Percentiles rank a stretch among this genome's conserved stretches.
Conservation (phyloP, 2,797 vertebrate species). For the Enteromius afrohamiltoni region DNA sequence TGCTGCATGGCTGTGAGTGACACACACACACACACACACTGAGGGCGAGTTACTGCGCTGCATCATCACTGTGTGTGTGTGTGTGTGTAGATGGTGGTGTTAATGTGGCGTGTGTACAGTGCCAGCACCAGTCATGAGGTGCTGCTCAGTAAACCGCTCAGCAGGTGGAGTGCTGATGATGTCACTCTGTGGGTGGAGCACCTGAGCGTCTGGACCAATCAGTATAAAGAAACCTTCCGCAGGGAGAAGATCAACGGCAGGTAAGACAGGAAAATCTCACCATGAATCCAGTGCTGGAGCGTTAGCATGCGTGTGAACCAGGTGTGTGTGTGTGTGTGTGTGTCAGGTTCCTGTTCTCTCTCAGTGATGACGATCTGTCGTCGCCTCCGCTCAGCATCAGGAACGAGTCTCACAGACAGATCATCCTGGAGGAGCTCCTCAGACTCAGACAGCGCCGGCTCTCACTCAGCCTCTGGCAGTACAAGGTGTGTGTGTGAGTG, state of each 20-base stretch:
- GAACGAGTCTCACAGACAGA: slow-evolving; percentile 85
- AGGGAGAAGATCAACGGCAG: slow-evolving; percentile 91
- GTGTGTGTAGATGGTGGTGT: slow-evolving; percentile 82
- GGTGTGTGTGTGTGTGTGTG: slow-evolving; percentile 35
- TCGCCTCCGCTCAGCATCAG: slow-evolving; percentile 83
- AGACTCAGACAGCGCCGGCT: slow-evolving; percentile 83
- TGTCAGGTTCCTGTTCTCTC: slow-evolving; percentile 84
- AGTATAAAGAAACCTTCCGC: slow-evolving; percentile 85
- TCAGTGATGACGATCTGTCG: slow-evolving; percentile 87
- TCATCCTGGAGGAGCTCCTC: slow-evolving; percentile 85
- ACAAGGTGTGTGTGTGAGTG: neutral
- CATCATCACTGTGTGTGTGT: slow-evolving; percentile 19
- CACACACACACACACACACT: neutral
- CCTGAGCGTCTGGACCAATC: slow-evolving; percentile 88
- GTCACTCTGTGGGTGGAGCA: slow-evolving; percentile 90
- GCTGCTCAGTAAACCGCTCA: slow-evolving; percentile 87
- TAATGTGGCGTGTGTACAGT: slow-evolving; percentile 91
- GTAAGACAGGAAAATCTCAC: slow-evolving; percentile 65
- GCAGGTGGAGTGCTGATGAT: slow-evolving; percentile 88
- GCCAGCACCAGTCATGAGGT: slow-evolving; percentile 83
- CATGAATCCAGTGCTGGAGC: too few species aligned
- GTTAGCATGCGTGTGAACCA: too few species aligned
- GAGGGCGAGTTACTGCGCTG: neutral
- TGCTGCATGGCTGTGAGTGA: slow-evolving; percentile 83
- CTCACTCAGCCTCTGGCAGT: slow-evolving; percentile 62